Conservation (phyloP, 2,797 vertebrate species). For the Lagocephalus sceleratus region DNA sequence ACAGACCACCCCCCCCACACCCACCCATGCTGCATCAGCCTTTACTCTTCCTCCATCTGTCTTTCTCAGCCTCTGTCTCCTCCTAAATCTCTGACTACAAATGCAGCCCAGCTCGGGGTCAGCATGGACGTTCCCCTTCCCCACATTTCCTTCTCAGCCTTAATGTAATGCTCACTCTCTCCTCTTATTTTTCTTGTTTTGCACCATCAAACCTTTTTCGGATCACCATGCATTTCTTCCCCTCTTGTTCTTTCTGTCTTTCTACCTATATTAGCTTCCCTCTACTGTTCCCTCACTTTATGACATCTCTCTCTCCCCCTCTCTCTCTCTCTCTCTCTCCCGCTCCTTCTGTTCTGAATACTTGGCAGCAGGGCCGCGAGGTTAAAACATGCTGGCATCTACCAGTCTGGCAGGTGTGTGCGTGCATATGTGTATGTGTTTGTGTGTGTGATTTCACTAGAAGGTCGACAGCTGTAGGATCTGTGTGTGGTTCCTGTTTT, state of each 20-base stretch:
- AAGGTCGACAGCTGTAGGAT: constrained; percentile 43
- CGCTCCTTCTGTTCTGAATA: constrained; percentile 54
- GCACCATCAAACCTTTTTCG: constrained; percentile 21
- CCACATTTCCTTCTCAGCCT: constrained; percentile 5
- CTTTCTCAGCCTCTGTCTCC: constrained; percentile 30
- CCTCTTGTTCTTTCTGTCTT: constrained; percentile 21
- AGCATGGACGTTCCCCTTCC: constrained; percentile 18
- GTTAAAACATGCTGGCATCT: constrained; percentile 63
- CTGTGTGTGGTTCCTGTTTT: constrained; percentile 23
- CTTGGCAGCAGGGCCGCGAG: constrained; percentile 51
- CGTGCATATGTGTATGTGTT: constrained; percentile 14
- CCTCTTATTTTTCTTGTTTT: constrained; percentile 21
- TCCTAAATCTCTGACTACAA: constrained; percentile 38
- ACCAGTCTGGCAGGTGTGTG: constrained; percentile 50
- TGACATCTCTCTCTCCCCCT: constrained; percentile 19
- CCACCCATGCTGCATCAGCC: constrained; percentile 24
- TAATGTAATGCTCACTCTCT: constrained; percentile 6
- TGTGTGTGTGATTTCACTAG: constrained; percentile 37
- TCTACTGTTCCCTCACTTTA: constrained; percentile 24
- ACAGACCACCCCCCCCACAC: too few relatives aligned
- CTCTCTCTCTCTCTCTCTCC: constrained; percentile 45
- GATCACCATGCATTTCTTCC: constrained; percentile 24
- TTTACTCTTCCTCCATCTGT: constrained; percentile 37
- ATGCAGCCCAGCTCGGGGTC: constrained; percentile 43
- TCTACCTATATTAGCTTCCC: constrained; percentile 30